These are phyloP conservation scores for Slavum lentiscoides DNA, from an alignment of 2,888 invertebrate genomes.

Conservation along the genomic window DNA sequence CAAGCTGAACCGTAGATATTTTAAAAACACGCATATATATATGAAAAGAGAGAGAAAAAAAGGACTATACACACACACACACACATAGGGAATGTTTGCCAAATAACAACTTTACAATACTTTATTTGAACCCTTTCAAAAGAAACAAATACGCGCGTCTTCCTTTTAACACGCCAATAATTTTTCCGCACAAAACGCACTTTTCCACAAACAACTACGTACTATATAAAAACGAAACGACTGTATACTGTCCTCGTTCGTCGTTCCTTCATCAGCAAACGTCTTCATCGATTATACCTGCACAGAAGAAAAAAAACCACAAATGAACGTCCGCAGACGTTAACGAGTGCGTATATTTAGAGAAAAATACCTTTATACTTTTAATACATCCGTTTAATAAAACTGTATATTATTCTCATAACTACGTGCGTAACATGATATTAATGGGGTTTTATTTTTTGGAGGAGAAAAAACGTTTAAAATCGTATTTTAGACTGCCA, in stretches of 20 bases:
- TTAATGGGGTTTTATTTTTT: too few species aligned
- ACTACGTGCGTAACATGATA: too few species aligned
- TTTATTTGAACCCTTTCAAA: background rate
- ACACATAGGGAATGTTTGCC: background rate
- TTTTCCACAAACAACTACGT: background rate
- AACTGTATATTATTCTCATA: too few species aligned
- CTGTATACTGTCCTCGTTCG: background rate
- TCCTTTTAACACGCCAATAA: background rate
- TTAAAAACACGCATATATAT: background rate
- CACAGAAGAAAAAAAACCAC: background rate
- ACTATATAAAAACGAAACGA: background rate
- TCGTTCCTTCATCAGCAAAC: background rate
- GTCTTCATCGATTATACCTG: background rate
- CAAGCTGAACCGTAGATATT: background rate
- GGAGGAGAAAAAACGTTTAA: too few species aligned
- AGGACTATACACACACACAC: too few species aligned
- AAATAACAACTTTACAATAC: slow-evolving; percentile 2
- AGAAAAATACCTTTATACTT: background rate
- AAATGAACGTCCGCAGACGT: background rate
- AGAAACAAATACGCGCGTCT: background rate
- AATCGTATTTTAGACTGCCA: too few species aligned
- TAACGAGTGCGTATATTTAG: background rate
- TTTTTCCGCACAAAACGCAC: background rate
- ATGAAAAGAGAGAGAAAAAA: too few species aligned
- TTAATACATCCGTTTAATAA: too few species aligned